Evolutionary conservation across 2,113 vertebrate genomes (phyloP), one percentile per base, ranked within the genome.

Genomic region (Ochotona curzoniae): DNA sequence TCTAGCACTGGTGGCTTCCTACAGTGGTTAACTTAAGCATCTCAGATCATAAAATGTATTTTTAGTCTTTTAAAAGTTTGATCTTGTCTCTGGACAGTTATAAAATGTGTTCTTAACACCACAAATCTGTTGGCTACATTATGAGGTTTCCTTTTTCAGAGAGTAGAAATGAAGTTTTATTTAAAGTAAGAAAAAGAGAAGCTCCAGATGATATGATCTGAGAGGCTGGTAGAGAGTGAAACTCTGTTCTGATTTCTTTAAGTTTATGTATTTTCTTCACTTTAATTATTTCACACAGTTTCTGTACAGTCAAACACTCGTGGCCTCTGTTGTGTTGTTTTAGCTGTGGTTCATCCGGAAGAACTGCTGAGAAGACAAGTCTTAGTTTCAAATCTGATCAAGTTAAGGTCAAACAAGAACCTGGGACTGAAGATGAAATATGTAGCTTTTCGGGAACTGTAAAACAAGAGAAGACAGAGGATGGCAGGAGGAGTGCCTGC

Each of bases 331-430:
- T 71, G 66, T 81, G 14, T 89, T 81, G 85, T 89, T 74, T 20
- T 96, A 98, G 99, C 96, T 99, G 98, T 96, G 99, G 99, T 54
- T 99, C 99, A 83, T 99, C 99, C 0, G 98, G 99, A 80, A 98
- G 98, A 98, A 97, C 98, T 14, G 98, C 97, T 96, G 98, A 98
- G 90, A 98, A 98, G 93, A 87, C 90, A 93, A 82, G 97, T 90
- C 4, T 98, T 90, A 97, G 96, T 96, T 98, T 99, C 96, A 97
- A 97, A 97, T 57, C 98, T 96, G 99, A 99, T 85, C 98, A 98
- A 91, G 98, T 99, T 87, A 99, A 98, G 97, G 99, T 99, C 94
- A 99, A 99, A 88, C 99, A 99, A 95, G 99, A 99, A 93, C 99
- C 99, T 17, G 99, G 99, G 32, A 98, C 98, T 66, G 99, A 99